Conservation (phyloP, 2,888 invertebrate species). For the Drosophila greeni region DNA sequence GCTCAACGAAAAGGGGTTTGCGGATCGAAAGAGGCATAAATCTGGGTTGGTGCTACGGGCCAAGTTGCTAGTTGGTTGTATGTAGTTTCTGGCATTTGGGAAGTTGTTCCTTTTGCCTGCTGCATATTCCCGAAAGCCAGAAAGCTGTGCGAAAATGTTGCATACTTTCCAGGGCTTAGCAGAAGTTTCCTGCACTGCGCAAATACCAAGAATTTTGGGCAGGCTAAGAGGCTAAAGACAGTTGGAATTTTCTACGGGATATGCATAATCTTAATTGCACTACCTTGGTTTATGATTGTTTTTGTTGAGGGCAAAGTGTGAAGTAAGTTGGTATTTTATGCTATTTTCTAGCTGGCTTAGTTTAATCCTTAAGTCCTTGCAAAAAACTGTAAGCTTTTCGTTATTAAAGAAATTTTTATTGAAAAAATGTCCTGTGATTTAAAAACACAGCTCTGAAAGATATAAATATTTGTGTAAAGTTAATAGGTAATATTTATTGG, state of each 20-base stretch:
- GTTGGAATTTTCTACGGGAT: conserved; percentile 8
- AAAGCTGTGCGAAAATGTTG: conserved; percentile 43
- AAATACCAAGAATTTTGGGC: conserved; percentile 12
- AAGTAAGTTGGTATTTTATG: conserved; percentile 2
- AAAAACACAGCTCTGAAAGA: not conserved
- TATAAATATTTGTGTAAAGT: not conserved
- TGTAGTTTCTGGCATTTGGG: conserved; percentile 23
- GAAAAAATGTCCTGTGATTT: not conserved
- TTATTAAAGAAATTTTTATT: not conserved
- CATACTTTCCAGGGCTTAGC: conserved; percentile 41
- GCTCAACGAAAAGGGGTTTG: not conserved
- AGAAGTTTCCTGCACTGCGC: conserved; percentile 36
- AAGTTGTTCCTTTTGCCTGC: conserved; percentile 25
- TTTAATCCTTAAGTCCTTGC: not conserved
- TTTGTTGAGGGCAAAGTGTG: not conserved
- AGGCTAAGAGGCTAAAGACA: conserved; percentile 2
- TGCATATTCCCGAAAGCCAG: conserved; percentile 24
- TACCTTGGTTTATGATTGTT: not conserved
- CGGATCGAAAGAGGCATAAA: conserved; percentile 28
- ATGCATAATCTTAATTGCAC: conserved; percentile 29
- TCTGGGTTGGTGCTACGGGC: conserved; percentile 9
- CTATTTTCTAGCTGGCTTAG: not conserved
- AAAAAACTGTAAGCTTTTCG: not conserved
- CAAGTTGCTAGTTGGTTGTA: conserved; percentile 13
- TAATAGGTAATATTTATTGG: not conserved